These are phyloP conservation scores for Nematopogon swammerdamellus DNA, from an alignment of 2,888 invertebrate genomes.

Conservation along the genomic window DNA sequence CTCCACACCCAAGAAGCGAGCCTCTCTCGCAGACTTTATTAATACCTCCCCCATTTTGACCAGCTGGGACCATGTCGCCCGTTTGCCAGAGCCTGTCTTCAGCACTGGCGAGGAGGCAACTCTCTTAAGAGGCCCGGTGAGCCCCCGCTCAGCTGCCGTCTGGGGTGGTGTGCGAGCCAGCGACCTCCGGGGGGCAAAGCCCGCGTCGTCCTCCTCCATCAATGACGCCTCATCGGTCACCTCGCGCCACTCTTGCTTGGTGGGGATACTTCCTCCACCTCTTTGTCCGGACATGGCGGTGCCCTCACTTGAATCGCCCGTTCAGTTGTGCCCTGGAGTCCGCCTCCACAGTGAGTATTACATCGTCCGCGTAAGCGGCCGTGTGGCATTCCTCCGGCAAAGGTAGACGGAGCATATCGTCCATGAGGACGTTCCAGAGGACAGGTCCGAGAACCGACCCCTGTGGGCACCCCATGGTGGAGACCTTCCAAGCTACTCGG, in stretches of 20 bases:
- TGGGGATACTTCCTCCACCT: no score
- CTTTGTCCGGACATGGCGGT: no score
- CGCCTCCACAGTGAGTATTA: slow-evolving; percentile 13
- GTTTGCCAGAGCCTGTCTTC: no score
- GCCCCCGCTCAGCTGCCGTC: no score
- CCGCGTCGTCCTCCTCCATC: no score
- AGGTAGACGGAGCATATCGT: slow-evolving; percentile 5
- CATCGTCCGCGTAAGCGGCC: slow-evolving; percentile 7
- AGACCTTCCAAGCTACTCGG: not conserved
- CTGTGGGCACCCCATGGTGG: slow-evolving; percentile 13
- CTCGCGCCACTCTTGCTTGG: no score
- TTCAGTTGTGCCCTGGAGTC: slow-evolving; percentile 10
- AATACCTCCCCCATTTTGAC: not conserved
- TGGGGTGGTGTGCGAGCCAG: not conserved
- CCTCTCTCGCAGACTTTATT: not conserved
- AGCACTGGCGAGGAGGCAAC: not conserved
- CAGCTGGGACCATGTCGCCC: slow-evolving; percentile 7
- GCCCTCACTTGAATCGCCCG: no score
- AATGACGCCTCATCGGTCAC: no score
- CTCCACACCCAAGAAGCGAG: slow-evolving; percentile 3
- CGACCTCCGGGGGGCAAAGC: slow-evolving; percentile 14
- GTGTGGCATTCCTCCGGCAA: slow-evolving; percentile 1
- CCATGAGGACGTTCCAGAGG: slow-evolving; percentile 11
- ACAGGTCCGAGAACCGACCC: slow-evolving; percentile 13
- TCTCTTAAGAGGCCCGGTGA: no score